phyloP scores from a whole-genome alignment of 2,797 vertebrate genomes.

The Catharus ustulatus region DNA sequence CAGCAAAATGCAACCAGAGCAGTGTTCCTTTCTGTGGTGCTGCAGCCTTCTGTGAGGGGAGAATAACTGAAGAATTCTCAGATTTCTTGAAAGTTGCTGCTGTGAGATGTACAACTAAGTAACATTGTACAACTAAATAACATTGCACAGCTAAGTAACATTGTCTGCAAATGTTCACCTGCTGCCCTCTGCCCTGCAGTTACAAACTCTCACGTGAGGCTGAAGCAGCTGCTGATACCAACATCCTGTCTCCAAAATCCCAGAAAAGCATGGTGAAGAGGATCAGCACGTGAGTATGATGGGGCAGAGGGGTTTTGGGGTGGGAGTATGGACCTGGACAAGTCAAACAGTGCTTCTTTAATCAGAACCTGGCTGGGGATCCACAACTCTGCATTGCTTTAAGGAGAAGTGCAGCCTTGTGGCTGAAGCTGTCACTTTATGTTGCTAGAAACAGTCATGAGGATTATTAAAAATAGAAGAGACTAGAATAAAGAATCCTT shows the following conservation, averaged over 20 bases:
- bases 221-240: constrained; percentile 85
- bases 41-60: background rate
- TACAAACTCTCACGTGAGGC: constrained; percentile 88
- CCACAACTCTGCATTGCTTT: background rate
- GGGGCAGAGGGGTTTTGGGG: background rate
- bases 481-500: background rate
- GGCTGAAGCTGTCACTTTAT: background rate
- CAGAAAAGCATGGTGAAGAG: constrained; percentile 97
- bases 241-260: constrained; percentile 86
- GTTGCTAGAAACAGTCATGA: background rate
- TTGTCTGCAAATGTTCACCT: background rate
- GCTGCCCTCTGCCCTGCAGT: constrained; percentile 72
- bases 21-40: background rate
- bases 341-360: background rate
- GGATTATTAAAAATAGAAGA: background rate
- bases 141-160: background rate
- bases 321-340: background rate
- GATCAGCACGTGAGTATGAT: constrained; percentile 89
- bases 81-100: background rate
- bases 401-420: background rate
- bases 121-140: background rate
- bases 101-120: background rate
- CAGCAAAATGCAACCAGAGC: background rate
- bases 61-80: background rate
- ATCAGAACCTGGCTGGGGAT: background rate